These are phyloP conservation scores for Anolis sagrei DNA, from an alignment of 2,113 vertebrate genomes.

Conservation along the genomic window DNA sequence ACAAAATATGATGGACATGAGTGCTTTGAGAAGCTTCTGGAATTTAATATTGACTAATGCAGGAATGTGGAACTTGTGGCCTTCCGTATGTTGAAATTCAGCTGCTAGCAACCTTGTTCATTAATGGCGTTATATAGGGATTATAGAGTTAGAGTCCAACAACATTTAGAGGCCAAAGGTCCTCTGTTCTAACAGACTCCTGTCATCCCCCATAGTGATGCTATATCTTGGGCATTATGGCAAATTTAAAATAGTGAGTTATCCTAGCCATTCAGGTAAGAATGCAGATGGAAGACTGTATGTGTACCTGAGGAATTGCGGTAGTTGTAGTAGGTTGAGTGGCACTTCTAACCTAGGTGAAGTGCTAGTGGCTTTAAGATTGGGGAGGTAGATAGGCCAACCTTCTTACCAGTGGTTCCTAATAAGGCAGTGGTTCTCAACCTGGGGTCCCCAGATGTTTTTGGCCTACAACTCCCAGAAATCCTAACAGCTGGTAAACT, in stretches of 20 bases:
- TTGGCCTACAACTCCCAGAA: too few species aligned
- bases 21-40: too few species aligned
- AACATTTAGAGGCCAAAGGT: too few species aligned
- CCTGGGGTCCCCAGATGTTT: too few species aligned
- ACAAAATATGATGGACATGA: not conserved
- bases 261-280: not conserved
- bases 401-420: too few species aligned
- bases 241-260: not conserved
- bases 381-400: not conserved
- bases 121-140: too few species aligned
- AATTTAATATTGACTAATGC: not conserved
- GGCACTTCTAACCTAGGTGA: not conserved
- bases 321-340: accelerated
- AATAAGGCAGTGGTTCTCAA: too few species aligned
- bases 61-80: too few species aligned
- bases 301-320: not conserved
- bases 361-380: not conserved
- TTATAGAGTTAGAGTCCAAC: too few species aligned
- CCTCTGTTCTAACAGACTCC: not conserved
- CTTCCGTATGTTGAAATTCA: too few species aligned
- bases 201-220: not conserved
- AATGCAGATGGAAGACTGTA: not conserved
- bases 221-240: not conserved
- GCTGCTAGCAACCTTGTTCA: too few species aligned
- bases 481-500: too few species aligned